These are phyloP conservation scores for Fulica atra DNA, from an alignment of 2,113 vertebrate genomes.

Conservation along the genomic window DNA sequence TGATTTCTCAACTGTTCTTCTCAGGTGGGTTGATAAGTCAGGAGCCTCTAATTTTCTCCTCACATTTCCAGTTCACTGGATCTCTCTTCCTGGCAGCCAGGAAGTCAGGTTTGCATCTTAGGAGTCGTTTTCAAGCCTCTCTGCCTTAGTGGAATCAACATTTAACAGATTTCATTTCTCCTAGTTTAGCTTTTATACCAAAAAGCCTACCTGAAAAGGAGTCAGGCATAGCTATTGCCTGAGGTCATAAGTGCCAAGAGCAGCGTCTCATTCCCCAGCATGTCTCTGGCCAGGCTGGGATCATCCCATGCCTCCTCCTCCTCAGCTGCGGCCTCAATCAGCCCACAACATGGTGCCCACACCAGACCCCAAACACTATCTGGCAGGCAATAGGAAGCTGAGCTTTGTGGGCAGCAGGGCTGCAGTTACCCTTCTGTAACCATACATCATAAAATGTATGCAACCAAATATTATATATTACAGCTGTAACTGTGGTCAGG, in stretches of 20 bases:
- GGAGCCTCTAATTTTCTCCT: not conserved
- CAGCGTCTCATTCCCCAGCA: not conserved
- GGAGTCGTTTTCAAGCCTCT: not conserved
- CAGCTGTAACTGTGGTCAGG: no score
- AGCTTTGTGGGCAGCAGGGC: not conserved
- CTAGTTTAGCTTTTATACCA: not conserved
- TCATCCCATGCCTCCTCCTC: no score
- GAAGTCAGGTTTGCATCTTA: not conserved
- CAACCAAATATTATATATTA: not conserved
- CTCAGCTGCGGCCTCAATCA: not conserved
- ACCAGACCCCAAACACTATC: not conserved
- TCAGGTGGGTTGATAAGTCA: not conserved
- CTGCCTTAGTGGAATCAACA: not conserved
- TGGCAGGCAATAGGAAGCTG: fast-evolving
- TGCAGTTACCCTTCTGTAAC: not conserved
- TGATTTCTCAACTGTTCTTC: not conserved
- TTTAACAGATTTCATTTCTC: not conserved
- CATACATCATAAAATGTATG: no score
- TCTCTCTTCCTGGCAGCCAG: not conserved
- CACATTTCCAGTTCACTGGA: not conserved
- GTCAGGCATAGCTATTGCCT: not conserved
- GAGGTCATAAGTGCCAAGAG: not conserved
- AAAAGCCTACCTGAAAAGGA: not conserved
- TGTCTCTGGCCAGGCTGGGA: not conserved
- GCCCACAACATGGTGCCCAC: not conserved